Percentiles rank a stretch among this genome's conserved stretches.
phyloP scores from a whole-genome alignment of 1,140 invertebrate species.

The Drosophila pectinifera region DNA sequence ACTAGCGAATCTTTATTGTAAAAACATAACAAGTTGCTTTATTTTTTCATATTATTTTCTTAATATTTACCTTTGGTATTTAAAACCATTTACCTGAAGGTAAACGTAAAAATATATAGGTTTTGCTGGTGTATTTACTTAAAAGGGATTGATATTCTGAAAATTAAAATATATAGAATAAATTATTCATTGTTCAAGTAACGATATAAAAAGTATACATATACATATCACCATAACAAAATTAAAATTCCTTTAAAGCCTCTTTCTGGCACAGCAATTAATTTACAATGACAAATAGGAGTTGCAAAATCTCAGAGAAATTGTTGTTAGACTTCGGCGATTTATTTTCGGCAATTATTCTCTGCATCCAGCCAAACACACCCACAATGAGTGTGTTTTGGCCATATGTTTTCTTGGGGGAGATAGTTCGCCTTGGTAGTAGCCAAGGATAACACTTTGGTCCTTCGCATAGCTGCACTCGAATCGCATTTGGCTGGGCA shows the following conservation, averaged over 20 bases:
- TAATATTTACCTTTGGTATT: too few species aligned
- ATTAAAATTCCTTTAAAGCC: neutral
- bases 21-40: too few species aligned
- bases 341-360: neutral
- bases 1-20: too few species aligned
- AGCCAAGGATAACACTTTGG: constrained; percentile 29
- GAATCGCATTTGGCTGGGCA: constrained; percentile 54
- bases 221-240: neutral
- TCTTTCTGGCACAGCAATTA: neutral
- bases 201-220: neutral
- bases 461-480: constrained; percentile 40
- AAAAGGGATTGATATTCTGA: too few species aligned
- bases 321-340: neutral
- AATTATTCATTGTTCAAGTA: neutral
- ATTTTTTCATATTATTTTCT: too few species aligned
- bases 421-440: constrained; percentile 3
- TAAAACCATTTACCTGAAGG: too few species aligned
- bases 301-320: neutral
- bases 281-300: neutral
- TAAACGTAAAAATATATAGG: too few species aligned
- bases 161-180: too few species aligned
- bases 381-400: constrained; percentile 3
- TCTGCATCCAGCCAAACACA: constrained; percentile 1
- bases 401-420: constrained; percentile 3
- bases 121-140: too few species aligned